Conservation (phyloP, 1,140 invertebrate genomes). For the Periplaneta americana region DNA sequence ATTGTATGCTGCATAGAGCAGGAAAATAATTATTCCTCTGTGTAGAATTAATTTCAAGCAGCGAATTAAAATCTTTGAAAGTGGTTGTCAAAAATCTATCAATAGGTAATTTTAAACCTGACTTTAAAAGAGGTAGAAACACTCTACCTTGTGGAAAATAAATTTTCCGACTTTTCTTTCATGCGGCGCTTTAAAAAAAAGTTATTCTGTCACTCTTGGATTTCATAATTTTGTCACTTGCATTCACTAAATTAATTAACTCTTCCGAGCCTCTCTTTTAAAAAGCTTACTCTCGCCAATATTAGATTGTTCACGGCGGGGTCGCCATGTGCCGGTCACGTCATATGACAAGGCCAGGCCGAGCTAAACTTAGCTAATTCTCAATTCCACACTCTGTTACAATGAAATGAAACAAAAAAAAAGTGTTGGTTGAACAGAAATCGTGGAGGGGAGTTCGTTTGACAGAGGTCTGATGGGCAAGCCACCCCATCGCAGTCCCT, state of each 20-base stretch:
- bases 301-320: neutral
- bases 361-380: neutral
- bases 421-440: neutral
- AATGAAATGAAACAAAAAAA: neutral
- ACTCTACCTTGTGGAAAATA: no score
- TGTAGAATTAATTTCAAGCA: no score
- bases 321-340: no score
- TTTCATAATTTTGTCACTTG: neutral
- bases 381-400: neutral
- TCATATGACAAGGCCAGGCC: no score
- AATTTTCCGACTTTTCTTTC: no score
- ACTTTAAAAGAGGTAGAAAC: no score
- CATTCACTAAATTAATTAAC: neutral
- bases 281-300: neutral
- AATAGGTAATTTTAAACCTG: no score
- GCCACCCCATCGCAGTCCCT: neutral
- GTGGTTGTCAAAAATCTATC: no score
- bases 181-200: no score
- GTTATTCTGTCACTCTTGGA: neutral
- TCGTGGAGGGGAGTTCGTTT: neutral
- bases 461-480: neutral
- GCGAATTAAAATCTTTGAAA: no score
- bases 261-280: neutral
- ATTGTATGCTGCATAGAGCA: no score
- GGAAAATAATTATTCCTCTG: no score